These are phyloP conservation scores for Callocephalon fimbriatum DNA, from an alignment of 2,113 vertebrate genomes.

Conservation along the genomic window DNA sequence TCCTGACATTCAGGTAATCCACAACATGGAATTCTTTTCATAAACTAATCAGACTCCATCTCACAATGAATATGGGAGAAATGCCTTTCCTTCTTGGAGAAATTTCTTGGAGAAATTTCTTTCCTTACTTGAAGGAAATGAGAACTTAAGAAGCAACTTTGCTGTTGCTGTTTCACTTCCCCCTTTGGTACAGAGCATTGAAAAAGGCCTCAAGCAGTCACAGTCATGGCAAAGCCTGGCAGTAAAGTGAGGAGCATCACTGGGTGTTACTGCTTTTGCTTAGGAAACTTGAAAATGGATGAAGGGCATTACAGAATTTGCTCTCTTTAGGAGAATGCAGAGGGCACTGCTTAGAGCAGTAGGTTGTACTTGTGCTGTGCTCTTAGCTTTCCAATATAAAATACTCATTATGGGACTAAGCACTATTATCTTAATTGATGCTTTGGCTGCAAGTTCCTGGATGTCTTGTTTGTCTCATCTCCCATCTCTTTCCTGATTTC, in stretches of 20 bases:
- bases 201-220: background rate
- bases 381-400: background rate
- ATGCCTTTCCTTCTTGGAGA: background rate
- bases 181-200: background rate
- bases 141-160: background rate
- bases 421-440: background rate
- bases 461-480: background rate
- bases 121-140: background rate
- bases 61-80: background rate
- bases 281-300: background rate
- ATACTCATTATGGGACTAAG: background rate
- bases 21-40: background rate
- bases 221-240: background rate
- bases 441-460: background rate
- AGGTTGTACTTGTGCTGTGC: background rate
- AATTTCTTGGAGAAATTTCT: background rate
- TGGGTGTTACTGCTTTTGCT: background rate
- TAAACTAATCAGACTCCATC: background rate
- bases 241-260: background rate
- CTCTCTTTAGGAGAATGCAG: background rate
- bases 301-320: background rate
- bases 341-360: background rate
- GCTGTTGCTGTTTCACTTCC: background rate
- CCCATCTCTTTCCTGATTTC: background rate
- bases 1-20: background rate